A percentile compares a stretch with the other conserved stretches of the same genome.
These are phyloP conservation scores for Asarcornis scutulata DNA, from an alignment of 2,113 vertebrate species.

Conservation along the genomic window DNA sequence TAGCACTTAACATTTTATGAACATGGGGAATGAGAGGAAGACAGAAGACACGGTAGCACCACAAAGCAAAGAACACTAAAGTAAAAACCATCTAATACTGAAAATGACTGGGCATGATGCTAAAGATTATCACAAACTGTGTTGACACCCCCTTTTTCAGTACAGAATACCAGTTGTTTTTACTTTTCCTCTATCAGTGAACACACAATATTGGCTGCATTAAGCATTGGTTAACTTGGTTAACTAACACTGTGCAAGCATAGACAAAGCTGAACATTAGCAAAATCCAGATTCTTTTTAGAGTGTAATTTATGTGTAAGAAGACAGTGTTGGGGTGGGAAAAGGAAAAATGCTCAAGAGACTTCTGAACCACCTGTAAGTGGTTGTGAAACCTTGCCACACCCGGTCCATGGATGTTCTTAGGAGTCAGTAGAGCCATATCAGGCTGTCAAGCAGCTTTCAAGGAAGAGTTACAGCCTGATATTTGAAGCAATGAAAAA, in stretches of 20 bases:
- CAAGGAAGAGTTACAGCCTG: neutral
- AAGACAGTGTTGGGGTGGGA: rapidly evolving
- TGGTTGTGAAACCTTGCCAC: neutral
- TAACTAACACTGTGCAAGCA: neutral
- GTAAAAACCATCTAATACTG: neutral
- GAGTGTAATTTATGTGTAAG: neutral
- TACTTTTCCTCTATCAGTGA: neutral
- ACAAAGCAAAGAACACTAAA: neutral
- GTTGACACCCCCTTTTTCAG: neutral
- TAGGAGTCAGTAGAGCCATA: neutral
- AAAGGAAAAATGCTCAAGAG: neutral
- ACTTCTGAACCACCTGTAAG: rapidly evolving
- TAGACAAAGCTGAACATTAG: neutral
- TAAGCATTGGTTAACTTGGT: neutral
- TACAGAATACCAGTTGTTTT: neutral
- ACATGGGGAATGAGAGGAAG: neutral
- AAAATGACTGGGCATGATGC: neutral
- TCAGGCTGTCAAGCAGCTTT: neutral
- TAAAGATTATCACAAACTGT: neutral
- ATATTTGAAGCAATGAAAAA: neutral
- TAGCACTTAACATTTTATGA: neutral
- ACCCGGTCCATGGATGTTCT: neutral
- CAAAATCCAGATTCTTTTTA: neutral
- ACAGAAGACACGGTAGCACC: neutral
- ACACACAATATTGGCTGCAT: neutral